Evolutionary conservation across 2,888 invertebrate genomes (phyloP), one percentile per base, ranked within the genome.

Genomic region (Yponomeuta plumbellus): DNA sequence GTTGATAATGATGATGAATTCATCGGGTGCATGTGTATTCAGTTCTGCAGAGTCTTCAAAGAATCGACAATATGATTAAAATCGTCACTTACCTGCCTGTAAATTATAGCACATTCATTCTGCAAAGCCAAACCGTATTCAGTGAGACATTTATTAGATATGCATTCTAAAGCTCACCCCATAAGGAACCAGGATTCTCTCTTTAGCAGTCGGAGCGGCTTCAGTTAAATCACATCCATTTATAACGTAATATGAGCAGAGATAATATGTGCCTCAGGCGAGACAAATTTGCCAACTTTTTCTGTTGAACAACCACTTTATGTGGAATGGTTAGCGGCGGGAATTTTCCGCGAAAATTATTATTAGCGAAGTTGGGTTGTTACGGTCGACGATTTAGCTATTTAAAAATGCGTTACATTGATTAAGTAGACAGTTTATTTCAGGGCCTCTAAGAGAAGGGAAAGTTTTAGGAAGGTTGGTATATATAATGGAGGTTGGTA

Each of bases 261-360:
- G 80, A 81, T 82, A 81, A 81, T 81, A 78, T 80, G 80, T 80
- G 80, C 81, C 79, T 68, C 75, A 75, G 78, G 80, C 77, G 75
- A 78, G 81, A 81, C 80, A 80, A 82, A 82, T 82, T 80, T 78
- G 76, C 80, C 70, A 81, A 81, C 80, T 81, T 82, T 81, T 81
- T 80, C 79, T 80, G 81, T 81, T 80, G 76, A 80, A 81, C 79
- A 80, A 80, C 76, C 80, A 80, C 78, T 80, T 77, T 80, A 79
- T 80, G 74, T 77, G 75, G 76, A 81, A 81, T 79, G 79, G 78
- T 80, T 75, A 77, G 73, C 75, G 74, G 70, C 67, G 75, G 72
- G 73, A 76, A 78, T 79, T 79, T 71, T 71, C 44, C 44, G 70
- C 70, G 72, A 71, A 72, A 79, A 80, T 77, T 80, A 80, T 78